A percentile compares a stretch with the other conserved stretches of the same genome.
Evolutionary conservation across 2,888 invertebrate genomes (phyloP).

Genomic region (Pollenia amentaria): DNA sequence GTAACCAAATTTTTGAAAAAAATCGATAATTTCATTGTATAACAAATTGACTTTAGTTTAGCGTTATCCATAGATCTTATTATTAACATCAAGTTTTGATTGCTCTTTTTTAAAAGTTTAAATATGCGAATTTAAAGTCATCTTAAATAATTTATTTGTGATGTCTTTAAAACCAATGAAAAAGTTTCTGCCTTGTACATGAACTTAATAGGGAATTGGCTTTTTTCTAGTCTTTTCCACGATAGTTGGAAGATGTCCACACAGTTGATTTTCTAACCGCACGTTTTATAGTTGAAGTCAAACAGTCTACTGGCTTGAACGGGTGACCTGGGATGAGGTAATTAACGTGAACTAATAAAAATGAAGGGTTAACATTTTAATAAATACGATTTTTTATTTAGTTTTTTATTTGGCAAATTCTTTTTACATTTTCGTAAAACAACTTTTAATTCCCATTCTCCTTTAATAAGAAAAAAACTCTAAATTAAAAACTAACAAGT

Average conservation of each 20-base stretch:
- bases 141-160: not conserved
- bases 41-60: not conserved
- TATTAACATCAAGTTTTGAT: not conserved
- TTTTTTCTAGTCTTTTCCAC: not conserved
- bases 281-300: not conserved
- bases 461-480: not conserved
- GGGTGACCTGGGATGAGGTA: constrained; percentile 3
- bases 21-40: too few species aligned
- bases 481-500: constrained; percentile 6
- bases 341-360: not conserved
- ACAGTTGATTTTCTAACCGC: not conserved
- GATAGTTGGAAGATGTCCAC: too few species aligned
- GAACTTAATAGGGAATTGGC: not conserved
- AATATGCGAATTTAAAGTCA: not conserved
- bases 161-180: constrained; percentile 2
- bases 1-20: too few species aligned
- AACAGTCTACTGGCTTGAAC: not conserved
- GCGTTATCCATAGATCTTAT: not conserved
- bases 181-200: not conserved
- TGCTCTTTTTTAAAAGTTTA: too few species aligned
- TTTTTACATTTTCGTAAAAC: too few species aligned
- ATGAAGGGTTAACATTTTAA: too few species aligned
- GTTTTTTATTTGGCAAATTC: too few species aligned
- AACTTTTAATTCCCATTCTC: not conserved
- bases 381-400: too few species aligned